These are phyloP conservation scores for Caenorhabditis brenneri DNA, from an alignment of 1,140 invertebrate species.

Conservation along the genomic window DNA sequence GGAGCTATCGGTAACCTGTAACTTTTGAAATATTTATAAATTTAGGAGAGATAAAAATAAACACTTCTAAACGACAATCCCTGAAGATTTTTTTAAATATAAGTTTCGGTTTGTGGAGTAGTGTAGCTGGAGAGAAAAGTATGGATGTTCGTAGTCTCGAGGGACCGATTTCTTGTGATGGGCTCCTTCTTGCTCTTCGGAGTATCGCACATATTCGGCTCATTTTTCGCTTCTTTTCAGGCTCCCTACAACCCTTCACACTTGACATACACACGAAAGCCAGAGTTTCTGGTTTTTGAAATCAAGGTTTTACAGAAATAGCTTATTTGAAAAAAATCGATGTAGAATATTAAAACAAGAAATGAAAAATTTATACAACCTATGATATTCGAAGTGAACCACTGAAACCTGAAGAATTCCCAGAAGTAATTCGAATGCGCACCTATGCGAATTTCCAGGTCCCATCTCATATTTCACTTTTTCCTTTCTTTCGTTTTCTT, in stretches of 20 bases:
- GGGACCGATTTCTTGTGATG: conserved; percentile 27
- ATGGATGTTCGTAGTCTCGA: neutral
- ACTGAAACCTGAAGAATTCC: neutral
- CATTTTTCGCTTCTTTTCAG: neutral
- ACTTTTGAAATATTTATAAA: neutral
- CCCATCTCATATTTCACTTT: conserved; percentile 37
- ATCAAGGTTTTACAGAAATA: neutral
- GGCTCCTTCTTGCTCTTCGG: conserved; percentile 40
- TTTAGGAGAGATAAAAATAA: too few species aligned
- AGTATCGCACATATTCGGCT: conserved; percentile 24
- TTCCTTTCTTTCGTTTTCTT: neutral
- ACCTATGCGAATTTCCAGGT: neutral
- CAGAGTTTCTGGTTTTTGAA: neutral
- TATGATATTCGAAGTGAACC: too few species aligned
- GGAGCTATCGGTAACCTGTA: conserved; percentile 64
- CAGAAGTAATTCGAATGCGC: neutral
- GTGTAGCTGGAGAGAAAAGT: neutral
- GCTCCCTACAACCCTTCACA: neutral
- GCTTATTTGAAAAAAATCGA: neutral
- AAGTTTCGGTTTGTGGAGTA: neutral
- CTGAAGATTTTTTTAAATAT: neutral
- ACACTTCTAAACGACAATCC: too few species aligned
- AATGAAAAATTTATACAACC: too few species aligned
- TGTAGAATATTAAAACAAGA: too few species aligned
- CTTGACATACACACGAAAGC: neutral